Evolutionary conservation across 2,888 invertebrate species (phyloP), one percentile per base, ranked within the genome.

Genomic region (Sminthurinus aureus): DNA sequence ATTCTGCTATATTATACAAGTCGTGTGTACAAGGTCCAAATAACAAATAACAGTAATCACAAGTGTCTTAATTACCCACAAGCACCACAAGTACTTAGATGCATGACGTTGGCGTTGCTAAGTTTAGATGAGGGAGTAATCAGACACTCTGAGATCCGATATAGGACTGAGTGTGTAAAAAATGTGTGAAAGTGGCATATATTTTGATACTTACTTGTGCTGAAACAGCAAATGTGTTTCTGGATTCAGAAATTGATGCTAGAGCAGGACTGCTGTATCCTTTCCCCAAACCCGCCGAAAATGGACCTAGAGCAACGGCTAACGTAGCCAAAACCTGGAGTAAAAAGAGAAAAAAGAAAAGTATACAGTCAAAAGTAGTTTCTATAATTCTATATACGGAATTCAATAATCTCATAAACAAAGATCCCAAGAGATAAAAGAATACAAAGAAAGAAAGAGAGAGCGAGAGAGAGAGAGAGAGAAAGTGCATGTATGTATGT

Each of bases 181-280:
- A 4, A 6, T 38, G 38, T 38, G 38, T 38, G 6, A 38, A 38
- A 38, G 38, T 38, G 38, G 38, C 38, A 38, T 4, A 38, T n/a
- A n/a, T n/a, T n/a, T n/a, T n/a, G n/a, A 38, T 38, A 38, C 38
- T 38, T 38, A 88, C 88, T 87, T 88, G 87, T 81, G 86, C 83
- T 78, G 88, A 85, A 51, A 88, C 88, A 81, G 86, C 86, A 84
- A 88, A 88, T 74, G 85, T 86, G 71, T 86, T 87, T 85, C 87
- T 87, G 26, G 88, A 87, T 89, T 94, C 94, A 85, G 94, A 93
- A 89, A 95, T 92, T 0, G 95, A 95, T 24, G 94, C 95, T 86
- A 95, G 93, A 2, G 95, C 95, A 0, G 95, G 95, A 0, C 95
- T 95, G 90, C 94, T 95, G 92, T 95, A 95, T 13, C 95, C 95